Base-by-base conservation (phyloP, 2,888 invertebrate species). In the Prosopocoilus inquinatus region DNA sequence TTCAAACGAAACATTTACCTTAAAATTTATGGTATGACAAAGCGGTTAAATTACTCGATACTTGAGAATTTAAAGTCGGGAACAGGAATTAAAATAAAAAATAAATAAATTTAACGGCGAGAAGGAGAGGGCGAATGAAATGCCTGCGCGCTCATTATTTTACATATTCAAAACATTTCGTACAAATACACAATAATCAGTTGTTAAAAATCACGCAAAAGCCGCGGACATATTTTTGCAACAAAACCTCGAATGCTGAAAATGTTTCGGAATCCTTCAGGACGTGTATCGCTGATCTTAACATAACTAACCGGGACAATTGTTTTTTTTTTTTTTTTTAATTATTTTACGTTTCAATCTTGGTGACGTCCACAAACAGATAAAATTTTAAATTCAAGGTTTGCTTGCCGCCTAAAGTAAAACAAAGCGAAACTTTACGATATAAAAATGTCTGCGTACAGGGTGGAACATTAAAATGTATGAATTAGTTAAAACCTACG, bases 91-190 rank as follows among this genome's bases (percentile, higher is more conserved):
- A 56, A 61, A 61, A 60, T 62, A 57, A 53, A 58, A 50, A 33
- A 45, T 36, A 39, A 50, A 43, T 48, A 33, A 52, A 52, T 36
- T 46, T 13, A 41, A 43, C 43, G 41, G 39, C 48, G 49, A 34
- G 45, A 49, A 47, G 46, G 36, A 33, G 20, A 43, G 39, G 50
- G 50, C 49, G 51, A 57, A 53, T 61, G 55, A 63, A 61, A 63
- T 64, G 55, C 59, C 59, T 62, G 58, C 60, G 59, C 50, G 63
- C 61, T 63, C 64, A 65, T 66, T 66, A 66, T 64, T 66, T 62
- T 63, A 64, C 62, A 65, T 64, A 66, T 66, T 65, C 63, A 60
- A 65, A 65, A 65, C 62, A 65, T 66, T 65, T 64, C 59, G 51
- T 58, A 55, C 57, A 59, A 55, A 60, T 60, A 64, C 63, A 57